Percentiles rank a stretch among this genome's conserved stretches.
phyloP scores from a whole-genome alignment of 2,888 invertebrate species.

The Buathra laborator region DNA sequence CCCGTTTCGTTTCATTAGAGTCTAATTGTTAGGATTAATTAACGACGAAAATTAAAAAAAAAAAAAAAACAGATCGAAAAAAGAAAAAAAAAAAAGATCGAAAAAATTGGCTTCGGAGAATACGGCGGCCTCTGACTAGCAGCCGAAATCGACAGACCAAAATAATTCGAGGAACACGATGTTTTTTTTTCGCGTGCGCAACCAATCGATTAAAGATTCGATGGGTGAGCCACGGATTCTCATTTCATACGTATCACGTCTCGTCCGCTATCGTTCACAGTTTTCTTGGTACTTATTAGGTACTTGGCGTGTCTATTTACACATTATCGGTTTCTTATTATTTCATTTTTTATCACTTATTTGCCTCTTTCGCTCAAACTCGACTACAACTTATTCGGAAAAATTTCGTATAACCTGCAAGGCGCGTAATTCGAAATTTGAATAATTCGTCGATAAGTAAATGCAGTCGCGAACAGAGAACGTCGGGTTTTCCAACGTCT shows the following conservation, averaged over 20 bases:
- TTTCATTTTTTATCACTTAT: constrained; percentile 59
- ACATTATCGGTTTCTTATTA: constrained; percentile 66
- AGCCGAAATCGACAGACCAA: constrained; percentile 71
- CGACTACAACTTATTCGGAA: constrained; percentile 39
- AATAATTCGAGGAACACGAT: constrained; percentile 54
- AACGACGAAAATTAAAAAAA: constrained; percentile 16
- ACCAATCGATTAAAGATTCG: constrained; percentile 14
- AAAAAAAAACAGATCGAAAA: background rate
- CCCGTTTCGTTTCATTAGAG: constrained; percentile 23
- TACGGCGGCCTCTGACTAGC: constrained; percentile 75
- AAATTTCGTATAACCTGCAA: constrained; percentile 15
- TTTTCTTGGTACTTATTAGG: constrained; percentile 68
- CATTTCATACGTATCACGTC: constrained; percentile 44
- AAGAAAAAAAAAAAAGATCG: background rate
- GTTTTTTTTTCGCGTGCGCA: constrained; percentile 27
- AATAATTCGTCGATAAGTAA: constrained; percentile 27
- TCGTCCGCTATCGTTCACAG: constrained; percentile 68
- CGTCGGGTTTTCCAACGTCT: constrained; percentile 6
- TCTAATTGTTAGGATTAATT: constrained; percentile 4
- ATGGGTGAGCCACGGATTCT: background rate
- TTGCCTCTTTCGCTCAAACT: constrained; percentile 57
- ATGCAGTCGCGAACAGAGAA: constrained; percentile 47
- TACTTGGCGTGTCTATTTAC: constrained; percentile 72
- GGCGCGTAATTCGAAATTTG: constrained; percentile 28
- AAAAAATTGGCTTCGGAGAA: constrained; percentile 11